Percentiles rank a stretch among this genome's conserved stretches.
Conservation (phyloP, 2,113 vertebrate species). For the Alethe castanea region DNA sequence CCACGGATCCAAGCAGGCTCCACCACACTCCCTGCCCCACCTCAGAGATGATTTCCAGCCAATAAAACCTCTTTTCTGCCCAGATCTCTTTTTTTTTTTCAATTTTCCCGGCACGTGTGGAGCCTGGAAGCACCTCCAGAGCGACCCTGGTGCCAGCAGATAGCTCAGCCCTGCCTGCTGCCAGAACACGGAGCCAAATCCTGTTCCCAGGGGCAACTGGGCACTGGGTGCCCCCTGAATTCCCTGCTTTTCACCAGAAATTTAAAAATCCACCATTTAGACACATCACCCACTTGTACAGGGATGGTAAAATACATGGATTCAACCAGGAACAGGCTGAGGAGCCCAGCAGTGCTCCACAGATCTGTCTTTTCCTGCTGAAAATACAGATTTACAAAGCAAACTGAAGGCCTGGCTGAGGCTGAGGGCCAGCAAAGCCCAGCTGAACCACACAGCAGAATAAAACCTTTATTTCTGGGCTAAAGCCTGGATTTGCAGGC, state of each 20-base stretch:
- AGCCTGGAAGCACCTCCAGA: background rate
- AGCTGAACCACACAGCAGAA: background rate
- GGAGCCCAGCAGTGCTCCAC: background rate
- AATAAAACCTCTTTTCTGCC: background rate
- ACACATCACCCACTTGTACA: fast-evolving
- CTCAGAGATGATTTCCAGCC: background rate
- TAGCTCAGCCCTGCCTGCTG: background rate
- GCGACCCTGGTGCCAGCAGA: background rate
- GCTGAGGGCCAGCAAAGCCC: background rate
- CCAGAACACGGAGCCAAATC: background rate
- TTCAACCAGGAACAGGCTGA: fast-evolving
- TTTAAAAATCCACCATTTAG: fast-evolving
- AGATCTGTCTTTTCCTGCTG: background rate
- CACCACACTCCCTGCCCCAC: fast-evolving
- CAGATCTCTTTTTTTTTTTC: background rate
- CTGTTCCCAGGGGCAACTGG: constrained; percentile 10
- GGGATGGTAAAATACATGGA: fast-evolving
- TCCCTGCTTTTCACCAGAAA: background rate
- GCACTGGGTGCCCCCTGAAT: background rate
- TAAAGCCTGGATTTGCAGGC: background rate
- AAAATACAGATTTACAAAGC: background rate
- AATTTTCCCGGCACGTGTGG: background rate
- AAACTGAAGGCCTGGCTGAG: background rate
- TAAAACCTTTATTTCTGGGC: background rate
- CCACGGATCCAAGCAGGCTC: background rate